Evolutionary conservation across 2,113 vertebrate species (phyloP).

Genomic region (Oostethus manadensis): DNA sequence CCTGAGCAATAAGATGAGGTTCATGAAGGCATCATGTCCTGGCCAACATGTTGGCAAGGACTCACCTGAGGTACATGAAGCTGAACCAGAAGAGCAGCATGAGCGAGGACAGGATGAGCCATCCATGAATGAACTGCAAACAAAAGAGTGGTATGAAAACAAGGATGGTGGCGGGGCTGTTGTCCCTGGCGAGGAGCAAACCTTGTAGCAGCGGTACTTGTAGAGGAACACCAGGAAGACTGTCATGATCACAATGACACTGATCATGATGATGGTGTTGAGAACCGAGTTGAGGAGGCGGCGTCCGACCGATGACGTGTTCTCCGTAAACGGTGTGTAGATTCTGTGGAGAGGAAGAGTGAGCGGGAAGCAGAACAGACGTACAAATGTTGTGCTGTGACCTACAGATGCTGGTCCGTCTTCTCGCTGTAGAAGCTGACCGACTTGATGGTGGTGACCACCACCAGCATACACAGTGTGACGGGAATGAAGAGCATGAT

Average conservation of each 20-base stretch:
- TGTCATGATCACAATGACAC: conserved; percentile 95
- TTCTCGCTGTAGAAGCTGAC: conserved; percentile 93
- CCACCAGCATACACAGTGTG: conserved; percentile 95
- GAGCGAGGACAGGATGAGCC: conserved; percentile 96
- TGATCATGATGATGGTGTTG: conserved; percentile 96
- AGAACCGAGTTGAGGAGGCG: conserved; percentile 91
- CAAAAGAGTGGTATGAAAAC: neutral
- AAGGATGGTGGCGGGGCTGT: neutral
- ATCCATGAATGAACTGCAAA: conserved; percentile 91
- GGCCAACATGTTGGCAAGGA: conserved; percentile 4
- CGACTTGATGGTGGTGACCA: conserved; percentile 92
- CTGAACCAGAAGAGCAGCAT: conserved; percentile 97
- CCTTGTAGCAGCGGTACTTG: conserved; percentile 99
- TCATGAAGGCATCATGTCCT: no score
- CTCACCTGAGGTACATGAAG: conserved; percentile 97
- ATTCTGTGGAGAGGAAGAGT: conserved; percentile 72
- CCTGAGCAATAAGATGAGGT: no score
- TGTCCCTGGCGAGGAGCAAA: conserved; percentile 22
- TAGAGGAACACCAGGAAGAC: conserved; percentile 93
- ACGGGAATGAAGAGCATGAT: conserved; percentile 98
- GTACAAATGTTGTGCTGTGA: conserved; percentile 37
- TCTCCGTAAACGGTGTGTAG: conserved; percentile 96
- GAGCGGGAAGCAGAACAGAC: neutral
- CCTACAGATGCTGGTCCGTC: conserved; percentile 90
- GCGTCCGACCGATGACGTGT: conserved; percentile 89